Evolutionary conservation across 2,797 vertebrate genomes (phyloP), one percentile per base, ranked within the genome.

Genomic region (Enteromius mattozi): DNA sequence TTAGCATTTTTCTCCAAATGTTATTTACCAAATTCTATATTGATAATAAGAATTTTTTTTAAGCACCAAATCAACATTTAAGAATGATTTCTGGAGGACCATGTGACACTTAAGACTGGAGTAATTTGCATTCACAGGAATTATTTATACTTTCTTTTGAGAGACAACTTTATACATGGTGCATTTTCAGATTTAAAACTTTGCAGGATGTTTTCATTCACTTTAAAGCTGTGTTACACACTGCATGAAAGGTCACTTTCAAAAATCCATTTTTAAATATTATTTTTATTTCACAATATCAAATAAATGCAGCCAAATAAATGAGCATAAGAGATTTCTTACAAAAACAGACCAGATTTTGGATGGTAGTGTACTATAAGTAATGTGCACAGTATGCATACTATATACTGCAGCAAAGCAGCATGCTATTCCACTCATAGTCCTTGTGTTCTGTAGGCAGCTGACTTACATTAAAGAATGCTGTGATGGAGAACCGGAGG

Each of bases 401-500:
- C 10, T 54, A n/a, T 54, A 37, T 54, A 54, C 72, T 75, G 47
- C 30, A 76, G 1, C 21, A 37, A 56, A 56, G 49, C 33, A 37
- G 30, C 14, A 37, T 76, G 19, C 74, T 16, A 24, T 59, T 37
- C 13, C 37, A 30, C 2, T 6, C 35, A 16, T 16, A 13, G 10
- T 5, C 13, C 40, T 27, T 71, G 35, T 85, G 68, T 85, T 49
- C 37, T 56, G 45, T 40, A 99, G 98, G 90, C 98, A 99, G 83
- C 90, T 99, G 89, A 93, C 84, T 0, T 94, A 94, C 66, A 96
- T 99, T 90, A 93, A 93, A 82, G 82, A 95, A 77, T 89, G 88
- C 65, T 99, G 98, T 89, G 93, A 93, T 2, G 91, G 88, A 87
- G 94, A 96, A 82, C 94, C 95, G 9, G 91, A 94, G 14, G 98